These are phyloP conservation scores for Sinotaia quadrata DNA, from an alignment of 2,888 invertebrate species.

Conservation along the genomic window DNA sequence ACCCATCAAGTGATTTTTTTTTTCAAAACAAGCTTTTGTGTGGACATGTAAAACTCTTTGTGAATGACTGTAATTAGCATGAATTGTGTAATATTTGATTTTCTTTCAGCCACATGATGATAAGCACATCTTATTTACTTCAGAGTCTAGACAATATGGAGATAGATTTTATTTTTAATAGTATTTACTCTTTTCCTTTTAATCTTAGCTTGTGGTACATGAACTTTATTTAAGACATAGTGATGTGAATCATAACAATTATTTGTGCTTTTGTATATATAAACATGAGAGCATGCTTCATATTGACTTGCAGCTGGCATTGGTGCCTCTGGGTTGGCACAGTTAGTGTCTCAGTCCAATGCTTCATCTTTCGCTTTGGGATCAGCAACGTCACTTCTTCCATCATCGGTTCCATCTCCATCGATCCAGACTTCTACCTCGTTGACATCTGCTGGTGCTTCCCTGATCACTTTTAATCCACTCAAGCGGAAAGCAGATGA, in stretches of 20 bases:
- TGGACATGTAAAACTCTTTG: too few relatives aligned
- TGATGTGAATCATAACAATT: background rate
- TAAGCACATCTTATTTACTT: too few relatives aligned
- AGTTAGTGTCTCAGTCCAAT: slow-evolving; percentile 26
- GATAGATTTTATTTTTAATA: too few relatives aligned
- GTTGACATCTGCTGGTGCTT: background rate
- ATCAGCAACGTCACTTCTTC: background rate
- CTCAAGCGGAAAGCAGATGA: slow-evolving; percentile 62
- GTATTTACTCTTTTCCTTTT: too few relatives aligned
- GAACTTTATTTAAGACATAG: too few relatives aligned
- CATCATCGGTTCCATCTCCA: background rate
- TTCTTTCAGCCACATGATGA: too few relatives aligned
- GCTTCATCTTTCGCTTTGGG: slow-evolving; percentile 4
- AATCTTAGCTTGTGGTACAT: too few relatives aligned
- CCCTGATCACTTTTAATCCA: slow-evolving; percentile 41
- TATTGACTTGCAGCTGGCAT: slow-evolving; percentile 6
- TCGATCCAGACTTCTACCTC: background rate
- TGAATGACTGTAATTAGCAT: too few relatives aligned
- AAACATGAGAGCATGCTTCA: background rate
- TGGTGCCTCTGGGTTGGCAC: slow-evolving; percentile 17
- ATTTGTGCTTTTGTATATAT: background rate
- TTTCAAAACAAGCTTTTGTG: too few relatives aligned
- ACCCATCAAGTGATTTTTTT: too few relatives aligned
- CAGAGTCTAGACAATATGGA: too few relatives aligned
- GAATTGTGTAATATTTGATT: too few relatives aligned